Base-by-base conservation (phyloP, 1,140 invertebrate species). In the Sitodiplosis mosellana region DNA sequence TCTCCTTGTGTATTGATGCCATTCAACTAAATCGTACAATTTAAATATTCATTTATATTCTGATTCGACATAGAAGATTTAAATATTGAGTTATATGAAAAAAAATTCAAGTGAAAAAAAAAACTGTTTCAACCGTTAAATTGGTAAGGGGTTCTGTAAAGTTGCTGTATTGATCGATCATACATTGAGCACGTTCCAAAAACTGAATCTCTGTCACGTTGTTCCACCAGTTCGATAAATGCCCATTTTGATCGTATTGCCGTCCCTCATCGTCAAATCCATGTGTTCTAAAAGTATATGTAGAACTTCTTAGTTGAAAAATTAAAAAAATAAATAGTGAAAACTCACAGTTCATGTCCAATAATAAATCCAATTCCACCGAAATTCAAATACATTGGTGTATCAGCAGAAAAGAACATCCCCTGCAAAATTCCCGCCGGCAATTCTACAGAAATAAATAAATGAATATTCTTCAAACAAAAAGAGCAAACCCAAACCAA, bases 241-340 rank as follows among this genome's bases (percentile, higher is more conserved):
- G 95, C 3, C 92, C 91, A 49, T 90, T 75, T 60, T 88, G 91
- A 61, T 95, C 89, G 62, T 91, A 94, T 54, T 92, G 80, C 2
- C 90, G 74, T 4, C 90, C 45, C 33, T 48, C 12, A 51, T 73
- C 63, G 49, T 74, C 71, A 52, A 77, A 76, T 2, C 72, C 73
- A 51, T 77, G 74, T 12, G 71, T 75, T 21, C 14, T 27, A 10
- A 27, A 27, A 27, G 27, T 27, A 5, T 27, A 10, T 27, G 10
- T 74, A 80, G 63, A 79, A 84, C 10, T 27, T 27, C 27, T 27
- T n/a, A 27, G 10, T 27, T 27, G 27, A 3, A 27, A 3, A 27
- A 5, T 27, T 10, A 27, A 27, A 5, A 3, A 27, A 5, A 27
- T 27, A 27, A 27, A 27, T 27, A 27, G n/a, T n/a, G n/a, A n/a